These are phyloP conservation scores for Lophura nycthemera DNA, from an alignment of 2,113 vertebrate species.

Conservation along the genomic window DNA sequence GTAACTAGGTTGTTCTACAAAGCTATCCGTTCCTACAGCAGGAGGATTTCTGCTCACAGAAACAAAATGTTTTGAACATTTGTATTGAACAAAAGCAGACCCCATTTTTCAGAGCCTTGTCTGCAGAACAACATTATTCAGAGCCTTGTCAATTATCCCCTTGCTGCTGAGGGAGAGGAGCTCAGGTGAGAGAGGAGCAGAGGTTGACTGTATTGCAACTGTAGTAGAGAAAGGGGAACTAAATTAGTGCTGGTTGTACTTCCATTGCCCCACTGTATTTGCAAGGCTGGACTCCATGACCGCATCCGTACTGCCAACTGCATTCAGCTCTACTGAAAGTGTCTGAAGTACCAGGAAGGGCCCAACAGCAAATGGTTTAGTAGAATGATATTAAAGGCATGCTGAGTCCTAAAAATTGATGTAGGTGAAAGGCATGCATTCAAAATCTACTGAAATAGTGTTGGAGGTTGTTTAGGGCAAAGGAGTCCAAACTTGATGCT, in stretches of 20 bases:
- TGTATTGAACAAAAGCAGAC: background rate
- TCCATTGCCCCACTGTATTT: background rate
- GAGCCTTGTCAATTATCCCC: background rate
- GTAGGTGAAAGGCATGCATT: background rate
- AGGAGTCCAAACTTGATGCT: background rate
- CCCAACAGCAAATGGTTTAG: background rate
- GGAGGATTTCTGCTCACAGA: background rate
- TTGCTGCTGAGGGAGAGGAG: background rate
- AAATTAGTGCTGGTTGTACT: background rate
- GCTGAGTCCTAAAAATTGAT: background rate
- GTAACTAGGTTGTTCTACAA: background rate
- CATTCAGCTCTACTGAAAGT: background rate
- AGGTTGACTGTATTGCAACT: background rate
- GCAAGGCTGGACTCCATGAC: background rate
- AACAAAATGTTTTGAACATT: background rate
- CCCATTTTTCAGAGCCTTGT: background rate
- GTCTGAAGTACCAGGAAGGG: background rate
- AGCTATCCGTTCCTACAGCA: background rate
- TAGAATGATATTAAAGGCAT: background rate
- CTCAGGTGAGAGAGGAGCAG: background rate
- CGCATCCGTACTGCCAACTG: background rate
- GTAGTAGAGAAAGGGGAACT: background rate
- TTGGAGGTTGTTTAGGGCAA: background rate
- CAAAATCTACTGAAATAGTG: background rate
- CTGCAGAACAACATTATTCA: background rate